Percentiles rank a stretch among this genome's conserved stretches.
Conservation (phyloP, 1,140 invertebrate species). For the Leptonema lineaticorne region DNA sequence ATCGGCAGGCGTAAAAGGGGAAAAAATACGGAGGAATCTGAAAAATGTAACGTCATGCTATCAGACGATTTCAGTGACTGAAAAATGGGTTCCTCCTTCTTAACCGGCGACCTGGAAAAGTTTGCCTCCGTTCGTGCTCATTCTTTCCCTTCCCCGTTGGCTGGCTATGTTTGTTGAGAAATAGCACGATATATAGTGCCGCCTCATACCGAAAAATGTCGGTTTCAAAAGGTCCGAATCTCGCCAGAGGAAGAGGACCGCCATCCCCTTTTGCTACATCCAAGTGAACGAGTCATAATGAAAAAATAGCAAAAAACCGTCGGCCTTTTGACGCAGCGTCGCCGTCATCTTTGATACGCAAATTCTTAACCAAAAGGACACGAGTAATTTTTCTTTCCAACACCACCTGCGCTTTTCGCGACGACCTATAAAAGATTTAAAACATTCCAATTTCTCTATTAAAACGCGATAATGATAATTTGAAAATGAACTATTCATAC, state of each 20-base stretch:
- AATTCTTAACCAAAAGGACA: not conserved
- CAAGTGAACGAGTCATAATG: not conserved
- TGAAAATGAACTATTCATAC: too few species aligned
- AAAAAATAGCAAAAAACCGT: slow-evolving; percentile 10
- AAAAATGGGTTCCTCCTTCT: slow-evolving; percentile 8
- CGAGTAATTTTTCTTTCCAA: not conserved
- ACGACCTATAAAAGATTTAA: too few species aligned
- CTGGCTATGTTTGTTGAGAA: not conserved
- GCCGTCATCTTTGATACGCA: slow-evolving; percentile 7
- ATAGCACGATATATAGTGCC: not conserved
- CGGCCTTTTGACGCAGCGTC: slow-evolving; percentile 2
- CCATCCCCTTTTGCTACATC: not conserved
- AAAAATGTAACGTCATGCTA: slow-evolving; percentile 19
- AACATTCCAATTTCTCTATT: too few species aligned
- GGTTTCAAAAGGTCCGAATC: not conserved
- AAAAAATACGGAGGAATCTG: slow-evolving; percentile 3
- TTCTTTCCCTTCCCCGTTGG: not conserved
- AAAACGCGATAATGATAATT: too few species aligned
- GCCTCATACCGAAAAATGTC: not conserved
- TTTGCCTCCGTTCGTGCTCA: not conserved
- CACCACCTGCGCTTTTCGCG: too few species aligned
- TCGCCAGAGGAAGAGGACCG: too few species aligned
- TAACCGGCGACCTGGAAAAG: slow-evolving; percentile 16
- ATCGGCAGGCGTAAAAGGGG: not conserved
- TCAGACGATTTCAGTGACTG: slow-evolving; percentile 12